These are phyloP conservation scores for Pomatostomus ruficeps DNA, from an alignment of 2,113 vertebrate genomes.

Conservation along the genomic window DNA sequence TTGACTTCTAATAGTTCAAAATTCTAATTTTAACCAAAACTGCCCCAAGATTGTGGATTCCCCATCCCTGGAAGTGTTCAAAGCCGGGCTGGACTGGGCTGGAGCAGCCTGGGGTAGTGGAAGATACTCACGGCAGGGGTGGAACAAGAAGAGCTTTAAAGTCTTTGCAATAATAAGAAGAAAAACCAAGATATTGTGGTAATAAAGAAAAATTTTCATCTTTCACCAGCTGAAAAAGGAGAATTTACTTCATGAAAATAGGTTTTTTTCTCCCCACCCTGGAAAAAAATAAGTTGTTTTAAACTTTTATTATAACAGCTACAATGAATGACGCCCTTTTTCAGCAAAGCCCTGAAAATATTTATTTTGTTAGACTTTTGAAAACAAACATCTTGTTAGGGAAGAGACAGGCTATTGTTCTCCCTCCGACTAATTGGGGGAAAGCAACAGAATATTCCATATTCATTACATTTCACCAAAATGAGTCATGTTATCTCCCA, in stretches of 20 bases:
- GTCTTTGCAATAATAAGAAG: neutral
- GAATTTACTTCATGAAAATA: neutral
- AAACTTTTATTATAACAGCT: neutral
- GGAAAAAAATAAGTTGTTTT: neutral
- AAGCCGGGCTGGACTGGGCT: neutral
- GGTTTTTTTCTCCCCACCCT: neutral
- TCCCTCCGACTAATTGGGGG: neutral
- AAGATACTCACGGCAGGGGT: neutral
- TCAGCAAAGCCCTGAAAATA: neutral
- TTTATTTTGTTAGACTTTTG: neutral
- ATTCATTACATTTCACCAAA: slow-evolving; percentile 40
- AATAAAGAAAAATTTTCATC: neutral
- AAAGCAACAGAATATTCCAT: slow-evolving; percentile 23
- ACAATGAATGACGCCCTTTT: neutral
- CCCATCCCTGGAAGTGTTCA: neutral
- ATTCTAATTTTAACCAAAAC: no score
- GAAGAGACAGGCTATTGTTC: slow-evolving; percentile 37
- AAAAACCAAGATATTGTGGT: neutral
- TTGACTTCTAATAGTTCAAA: neutral
- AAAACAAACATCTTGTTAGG: neutral
- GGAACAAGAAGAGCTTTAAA: neutral
- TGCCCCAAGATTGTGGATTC: neutral
- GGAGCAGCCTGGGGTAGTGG: neutral
- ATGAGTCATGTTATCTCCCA: slow-evolving; percentile 39
- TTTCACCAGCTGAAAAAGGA: neutral